Percentiles rank a stretch among this genome's conserved stretches.
phyloP scores from a whole-genome alignment of 1,140 invertebrate species.

The Thrips palmi region DNA sequence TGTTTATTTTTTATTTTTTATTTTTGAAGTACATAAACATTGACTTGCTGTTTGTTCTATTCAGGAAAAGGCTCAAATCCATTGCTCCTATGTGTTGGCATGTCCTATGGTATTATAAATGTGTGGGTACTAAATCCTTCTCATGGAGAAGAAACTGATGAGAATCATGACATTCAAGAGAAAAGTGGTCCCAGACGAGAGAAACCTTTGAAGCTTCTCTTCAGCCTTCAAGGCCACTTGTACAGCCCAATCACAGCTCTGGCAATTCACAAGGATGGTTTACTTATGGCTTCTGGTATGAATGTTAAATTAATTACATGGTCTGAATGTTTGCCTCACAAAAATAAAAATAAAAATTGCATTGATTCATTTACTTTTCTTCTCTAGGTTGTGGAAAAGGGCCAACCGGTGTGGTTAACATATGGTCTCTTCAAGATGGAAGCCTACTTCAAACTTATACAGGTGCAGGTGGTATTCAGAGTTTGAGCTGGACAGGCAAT shows the following conservation, averaged over 20 bases:
- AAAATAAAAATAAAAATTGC: neutral
- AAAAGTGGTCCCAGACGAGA: slow-evolving; percentile 10
- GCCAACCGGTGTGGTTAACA: slow-evolving; percentile 35
- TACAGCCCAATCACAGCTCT: slow-evolving; percentile 30
- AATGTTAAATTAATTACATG: neutral
- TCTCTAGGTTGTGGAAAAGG: slow-evolving; percentile 24
- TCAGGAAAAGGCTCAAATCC: slow-evolving; percentile 17
- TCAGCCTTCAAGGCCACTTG: slow-evolving; percentile 32
- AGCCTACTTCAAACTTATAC: slow-evolving; percentile 34
- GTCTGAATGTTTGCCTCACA: neutral
- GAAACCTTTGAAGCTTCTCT: slow-evolving; percentile 19
- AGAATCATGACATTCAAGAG: too few species aligned
- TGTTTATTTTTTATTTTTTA: slow-evolving; percentile 1
- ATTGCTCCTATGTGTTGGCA: slow-evolving; percentile 27
- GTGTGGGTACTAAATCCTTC: slow-evolving; percentile 30
- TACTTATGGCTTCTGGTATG: slow-evolving; percentile 33
- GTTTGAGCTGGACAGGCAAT: slow-evolving; percentile 30
- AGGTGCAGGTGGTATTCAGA: slow-evolving; percentile 30
- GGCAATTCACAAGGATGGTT: slow-evolving; percentile 28
- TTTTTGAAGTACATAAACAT: neutral
- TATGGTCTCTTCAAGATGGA: slow-evolving; percentile 41
- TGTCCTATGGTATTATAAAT: slow-evolving; percentile 29
- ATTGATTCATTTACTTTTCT: slow-evolving; percentile 3
- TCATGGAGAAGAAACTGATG: slow-evolving; percentile 14
- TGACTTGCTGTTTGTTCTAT: neutral